phyloP scores from a whole-genome alignment of 2,888 invertebrate species.

The Antheraea yamamai region DNA sequence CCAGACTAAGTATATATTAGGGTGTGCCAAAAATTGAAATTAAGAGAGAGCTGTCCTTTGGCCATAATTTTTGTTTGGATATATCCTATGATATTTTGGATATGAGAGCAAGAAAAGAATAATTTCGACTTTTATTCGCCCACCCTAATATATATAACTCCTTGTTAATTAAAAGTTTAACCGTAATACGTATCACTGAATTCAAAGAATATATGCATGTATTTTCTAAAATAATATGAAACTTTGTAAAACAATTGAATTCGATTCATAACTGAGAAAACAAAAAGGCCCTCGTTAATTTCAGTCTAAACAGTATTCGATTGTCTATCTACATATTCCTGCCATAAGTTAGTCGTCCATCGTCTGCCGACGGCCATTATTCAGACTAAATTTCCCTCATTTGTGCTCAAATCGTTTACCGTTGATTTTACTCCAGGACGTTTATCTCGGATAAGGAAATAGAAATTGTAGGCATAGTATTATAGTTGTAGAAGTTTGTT shows the following conservation, averaged over 20 bases:
- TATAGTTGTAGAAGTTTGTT: neutral
- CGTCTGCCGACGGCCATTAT: conserved; percentile 32
- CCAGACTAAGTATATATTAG: no score
- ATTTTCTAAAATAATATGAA: neutral
- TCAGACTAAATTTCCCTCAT: conserved; percentile 33
- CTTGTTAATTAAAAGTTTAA: no score
- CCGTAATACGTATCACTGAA: neutral
- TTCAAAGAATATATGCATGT: neutral
- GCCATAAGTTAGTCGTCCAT: conserved; percentile 32
- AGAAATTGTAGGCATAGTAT: neutral
- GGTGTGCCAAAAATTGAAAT: no score
- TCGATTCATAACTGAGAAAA: neutral
- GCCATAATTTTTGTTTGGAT: no score
- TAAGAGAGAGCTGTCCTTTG: no score
- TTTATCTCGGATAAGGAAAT: neutral
- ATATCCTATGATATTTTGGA: no score
- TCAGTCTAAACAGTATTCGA: conserved; percentile 17
- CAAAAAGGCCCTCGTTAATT: neutral
- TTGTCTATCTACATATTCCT: conserved; percentile 38
- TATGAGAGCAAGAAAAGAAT: no score
- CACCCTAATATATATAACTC: no score
- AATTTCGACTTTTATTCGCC: no score
- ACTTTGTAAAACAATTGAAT: neutral
- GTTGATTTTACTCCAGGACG: neutral
- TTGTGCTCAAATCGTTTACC: conserved; percentile 9